Base-by-base conservation (phyloP, 2,797 vertebrate species). In the Vireo griseus region DNA sequence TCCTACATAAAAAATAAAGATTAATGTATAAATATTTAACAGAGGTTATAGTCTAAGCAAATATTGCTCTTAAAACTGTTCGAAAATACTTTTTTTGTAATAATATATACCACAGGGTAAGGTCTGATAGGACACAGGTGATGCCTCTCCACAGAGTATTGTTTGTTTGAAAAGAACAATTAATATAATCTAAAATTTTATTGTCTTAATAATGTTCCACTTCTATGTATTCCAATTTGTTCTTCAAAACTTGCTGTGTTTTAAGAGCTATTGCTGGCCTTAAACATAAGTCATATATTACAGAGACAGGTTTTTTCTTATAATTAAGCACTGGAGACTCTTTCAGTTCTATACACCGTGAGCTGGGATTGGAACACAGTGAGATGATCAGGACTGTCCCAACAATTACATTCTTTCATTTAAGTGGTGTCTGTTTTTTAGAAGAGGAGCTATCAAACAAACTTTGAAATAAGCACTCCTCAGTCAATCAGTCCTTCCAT, bases 1-100 rank as follows among this genome's bases (percentile, higher is more conserved):
- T 90, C 63, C 92, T 94, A 84, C 78, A 61, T 68, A 85, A 92
- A 39, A 95, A 90, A 67, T 82, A 51, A 58, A 83, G 73, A 89
- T 89, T 90, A 92, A 76, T 25, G 4, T 66, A 91, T 95, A 85
- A 95, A 95, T 96, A 88, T 77, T 95, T 97, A 94, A 92, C 6
- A 5, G 57, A 75, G 42, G 14, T 74, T 88, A 62, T 45, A 80
- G 21, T 84, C 51, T 51, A 37, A 92, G 57, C 16, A 94, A 90
- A 73, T 29, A 37, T 16, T 78, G 13, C 33, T 69, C 16, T n/a
- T 57, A 12, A 44, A 88, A 84, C 5, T 76, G 83, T 71, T 71
- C 40, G 51, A 65, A 88, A 88, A 63, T 9, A 39, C 11, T 72
- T 61, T 54, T 66, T 67, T 48, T 61, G 45, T 12, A 12, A 22